Conservation (phyloP, 2,113 vertebrate genomes). For the Thryonomys swinderianus region DNA sequence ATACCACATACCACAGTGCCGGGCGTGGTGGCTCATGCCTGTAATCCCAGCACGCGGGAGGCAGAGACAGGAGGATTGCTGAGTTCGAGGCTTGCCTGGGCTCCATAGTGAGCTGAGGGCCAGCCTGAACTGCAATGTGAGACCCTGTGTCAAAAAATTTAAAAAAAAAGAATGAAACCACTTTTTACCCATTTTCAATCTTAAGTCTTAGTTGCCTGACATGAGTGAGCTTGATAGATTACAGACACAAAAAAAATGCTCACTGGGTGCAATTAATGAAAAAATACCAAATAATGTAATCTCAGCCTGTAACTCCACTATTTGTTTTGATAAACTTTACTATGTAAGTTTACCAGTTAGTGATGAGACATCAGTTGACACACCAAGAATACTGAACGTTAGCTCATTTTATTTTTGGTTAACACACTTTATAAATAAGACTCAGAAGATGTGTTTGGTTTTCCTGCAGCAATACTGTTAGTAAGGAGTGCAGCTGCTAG, state of each 20-base stretch:
- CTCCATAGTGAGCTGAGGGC: too few species aligned
- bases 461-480: neutral
- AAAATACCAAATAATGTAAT: neutral
- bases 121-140: too few species aligned
- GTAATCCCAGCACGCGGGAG: too few species aligned
- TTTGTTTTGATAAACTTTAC: slow-evolving; percentile 18
- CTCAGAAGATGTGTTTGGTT: neutral
- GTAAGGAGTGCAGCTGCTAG: neutral
- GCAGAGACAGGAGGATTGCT: too few species aligned
- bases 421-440: slow-evolving; percentile 29
- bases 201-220: neutral
- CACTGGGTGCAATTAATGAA: neutral
- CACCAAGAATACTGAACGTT: neutral
- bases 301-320: neutral
- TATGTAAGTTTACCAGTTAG: neutral
- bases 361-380: neutral
- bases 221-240: neutral
- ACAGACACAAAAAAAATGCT: neutral
- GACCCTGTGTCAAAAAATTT: too few species aligned
- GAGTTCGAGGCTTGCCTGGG: too few species aligned
- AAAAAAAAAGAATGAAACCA: neutral
- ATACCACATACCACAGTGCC: too few species aligned
- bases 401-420: neutral
- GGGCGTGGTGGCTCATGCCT: too few species aligned
- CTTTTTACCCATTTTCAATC: neutral